phyloP scores from a whole-genome alignment of 2,888 invertebrate species.

The Germaria angustata region DNA sequence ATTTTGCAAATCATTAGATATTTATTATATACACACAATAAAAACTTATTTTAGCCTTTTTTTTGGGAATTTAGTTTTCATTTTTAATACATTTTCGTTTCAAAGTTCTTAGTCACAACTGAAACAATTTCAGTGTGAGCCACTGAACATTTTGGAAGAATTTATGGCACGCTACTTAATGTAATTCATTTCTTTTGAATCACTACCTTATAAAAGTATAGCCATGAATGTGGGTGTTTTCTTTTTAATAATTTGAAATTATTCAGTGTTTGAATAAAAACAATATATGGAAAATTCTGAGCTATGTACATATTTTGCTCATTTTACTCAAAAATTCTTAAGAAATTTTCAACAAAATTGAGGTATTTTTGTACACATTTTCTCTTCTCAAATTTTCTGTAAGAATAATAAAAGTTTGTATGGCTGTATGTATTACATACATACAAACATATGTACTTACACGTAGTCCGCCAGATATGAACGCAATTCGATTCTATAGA shows the following conservation, averaged over 20 bases:
- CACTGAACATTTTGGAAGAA: neutral
- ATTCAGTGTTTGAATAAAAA: slow-evolving; percentile 8
- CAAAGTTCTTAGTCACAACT: no score
- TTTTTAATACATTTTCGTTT: no score
- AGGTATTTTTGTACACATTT: slow-evolving; percentile 14
- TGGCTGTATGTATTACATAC: neutral
- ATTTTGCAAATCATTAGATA: no score
- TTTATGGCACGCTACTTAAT: slow-evolving; percentile 28
- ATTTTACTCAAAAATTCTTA: slow-evolving; percentile 23
- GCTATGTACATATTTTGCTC: slow-evolving; percentile 17
- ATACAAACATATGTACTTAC: neutral
- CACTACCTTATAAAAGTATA: neutral
- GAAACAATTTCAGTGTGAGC: no score
- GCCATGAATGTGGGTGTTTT: slow-evolving; percentile 28
- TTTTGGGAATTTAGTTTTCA: no score
- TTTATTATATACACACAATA: no score
- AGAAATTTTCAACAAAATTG: neutral
- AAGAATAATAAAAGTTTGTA: neutral
- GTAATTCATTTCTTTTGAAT: slow-evolving; percentile 23
- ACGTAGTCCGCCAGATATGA: slow-evolving; percentile 15
- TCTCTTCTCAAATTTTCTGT: slow-evolving; percentile 22
- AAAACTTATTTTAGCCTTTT: no score
- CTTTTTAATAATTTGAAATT: neutral
- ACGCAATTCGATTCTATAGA: slow-evolving; percentile 45
- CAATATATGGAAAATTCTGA: neutral